A percentile compares a stretch with the other conserved stretches of the same genome.
Evolutionary conservation across 1,140 invertebrate genomes (phyloP).

Genomic region (Hesperophylax magnus): DNA sequence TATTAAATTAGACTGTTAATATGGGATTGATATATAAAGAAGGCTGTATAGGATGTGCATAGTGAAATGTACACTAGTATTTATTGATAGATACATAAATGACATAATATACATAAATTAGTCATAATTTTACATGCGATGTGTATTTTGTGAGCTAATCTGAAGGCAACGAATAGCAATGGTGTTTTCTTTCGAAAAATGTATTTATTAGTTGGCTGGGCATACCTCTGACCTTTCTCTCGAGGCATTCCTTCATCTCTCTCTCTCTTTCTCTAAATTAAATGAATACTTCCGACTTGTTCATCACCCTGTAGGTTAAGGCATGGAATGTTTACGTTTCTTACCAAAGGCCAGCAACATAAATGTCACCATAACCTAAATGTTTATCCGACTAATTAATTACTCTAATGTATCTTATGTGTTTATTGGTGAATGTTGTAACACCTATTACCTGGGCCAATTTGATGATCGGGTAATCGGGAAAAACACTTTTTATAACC

Average conservation of each 20-base stretch:
- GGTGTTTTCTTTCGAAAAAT: slow-evolving; percentile 9
- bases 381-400: slow-evolving; percentile 18
- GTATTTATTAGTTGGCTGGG: not conserved
- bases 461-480: not conserved
- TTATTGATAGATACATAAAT: slow-evolving; percentile 44
- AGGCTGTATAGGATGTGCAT: slow-evolving; percentile 56
- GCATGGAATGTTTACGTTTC: not conserved
- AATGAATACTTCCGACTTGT: slow-evolving; percentile 37
- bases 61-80: slow-evolving; percentile 51
- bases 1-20: slow-evolving; percentile 55
- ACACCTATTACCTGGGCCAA: not conserved
- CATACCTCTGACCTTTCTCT: slow-evolving; percentile 20
- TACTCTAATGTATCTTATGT: slow-evolving; percentile 32
- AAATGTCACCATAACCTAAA: slow-evolving; percentile 27
- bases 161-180: slow-evolving; percentile 27
- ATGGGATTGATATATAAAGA: slow-evolving; percentile 57
- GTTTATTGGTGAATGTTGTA: slow-evolving; percentile 28
- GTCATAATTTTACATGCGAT: slow-evolving; percentile 34
- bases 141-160: slow-evolving; percentile 31
- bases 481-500: not conserved
- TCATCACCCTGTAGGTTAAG: slow-evolving; percentile 48
- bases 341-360: not conserved
- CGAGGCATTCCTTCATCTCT: slow-evolving; percentile 51
- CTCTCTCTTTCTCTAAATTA: slow-evolving; percentile 4
- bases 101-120: slow-evolving; percentile 28